phyloP scores from a whole-genome alignment of 2,113 vertebrate species.

The Pterocles burchelli region DNA sequence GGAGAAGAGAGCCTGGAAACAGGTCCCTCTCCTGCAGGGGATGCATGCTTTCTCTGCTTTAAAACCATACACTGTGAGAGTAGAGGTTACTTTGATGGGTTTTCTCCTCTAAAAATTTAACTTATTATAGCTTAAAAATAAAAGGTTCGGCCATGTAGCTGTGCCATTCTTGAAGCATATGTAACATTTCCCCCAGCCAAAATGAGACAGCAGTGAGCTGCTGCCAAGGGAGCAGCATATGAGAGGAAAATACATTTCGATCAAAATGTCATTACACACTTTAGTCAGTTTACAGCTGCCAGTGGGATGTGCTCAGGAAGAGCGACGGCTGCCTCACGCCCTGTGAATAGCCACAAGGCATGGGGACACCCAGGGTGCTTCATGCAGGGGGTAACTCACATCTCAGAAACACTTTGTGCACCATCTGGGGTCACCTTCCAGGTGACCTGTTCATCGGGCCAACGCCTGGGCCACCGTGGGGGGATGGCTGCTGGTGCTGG shows the following conservation, averaged over 20 bases:
- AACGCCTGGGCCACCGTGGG: accelerated
- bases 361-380: neutral
- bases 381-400: accelerated
- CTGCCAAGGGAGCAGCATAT: neutral
- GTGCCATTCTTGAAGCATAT: neutral
- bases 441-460: neutral
- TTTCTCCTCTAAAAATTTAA: neutral
- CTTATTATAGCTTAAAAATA: neutral
- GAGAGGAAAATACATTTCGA: neutral
- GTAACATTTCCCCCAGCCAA: neutral
- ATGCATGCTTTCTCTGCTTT: neutral
- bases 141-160: neutral
- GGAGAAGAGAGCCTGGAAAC: conserved; percentile 5
- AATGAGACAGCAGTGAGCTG: neutral
- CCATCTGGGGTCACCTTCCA: neutral
- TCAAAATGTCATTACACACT: accelerated
- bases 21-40: neutral
- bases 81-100: neutral
- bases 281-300: neutral
- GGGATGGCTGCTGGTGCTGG: neutral
- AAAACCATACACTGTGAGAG: accelerated
- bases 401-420: neutral
- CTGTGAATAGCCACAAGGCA: neutral
- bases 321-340: neutral
- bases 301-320: neutral